phyloP scores from a whole-genome alignment of 37 sponge, comb jelly and placozoan species.

The Hormiphora californensis region DNA sequence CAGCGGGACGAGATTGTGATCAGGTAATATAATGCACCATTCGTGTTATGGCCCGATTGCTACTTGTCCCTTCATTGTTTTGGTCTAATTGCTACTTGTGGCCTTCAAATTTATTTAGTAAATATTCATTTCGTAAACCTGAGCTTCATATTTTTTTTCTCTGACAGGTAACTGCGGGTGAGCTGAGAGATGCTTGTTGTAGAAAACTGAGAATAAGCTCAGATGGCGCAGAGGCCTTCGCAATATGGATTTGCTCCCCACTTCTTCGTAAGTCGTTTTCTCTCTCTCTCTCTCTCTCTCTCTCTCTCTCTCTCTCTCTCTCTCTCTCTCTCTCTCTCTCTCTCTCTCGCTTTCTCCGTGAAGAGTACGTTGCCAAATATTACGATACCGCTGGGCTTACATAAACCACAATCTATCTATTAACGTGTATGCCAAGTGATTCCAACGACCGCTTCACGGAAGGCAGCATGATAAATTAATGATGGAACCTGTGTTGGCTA shows the following conservation, averaged over 20 bases:
- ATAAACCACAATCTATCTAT: not conserved
- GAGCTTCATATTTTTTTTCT: not conserved
- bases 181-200: not conserved
- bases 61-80: too few species aligned
- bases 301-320: not conserved
- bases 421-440: too few species aligned
- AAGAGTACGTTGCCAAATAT: not conserved
- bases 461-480: too few species aligned
- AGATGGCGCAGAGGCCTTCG: slow-evolving; percentile 38
- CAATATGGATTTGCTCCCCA: slow-evolving; percentile 51
- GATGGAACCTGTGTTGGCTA: too few species aligned
- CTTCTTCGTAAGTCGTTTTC: slow-evolving; percentile 6
- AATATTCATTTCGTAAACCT: not conserved
- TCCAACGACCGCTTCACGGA: too few species aligned
- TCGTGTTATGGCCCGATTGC: too few species aligned
- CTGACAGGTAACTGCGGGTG: not conserved
- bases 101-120: not conserved
- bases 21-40: too few species aligned
- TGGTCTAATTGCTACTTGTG: not conserved
- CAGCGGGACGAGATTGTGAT: slow-evolving; percentile 37
- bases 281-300: not conserved
- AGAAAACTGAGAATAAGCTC: not conserved
- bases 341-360: not conserved
- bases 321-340: not conserved
- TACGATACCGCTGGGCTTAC: not conserved